Percentiles rank a stretch among this genome's conserved stretches.
phyloP scores from a whole-genome alignment of 2,888 invertebrate genomes.

The Drosophila stalkeri region DNA sequence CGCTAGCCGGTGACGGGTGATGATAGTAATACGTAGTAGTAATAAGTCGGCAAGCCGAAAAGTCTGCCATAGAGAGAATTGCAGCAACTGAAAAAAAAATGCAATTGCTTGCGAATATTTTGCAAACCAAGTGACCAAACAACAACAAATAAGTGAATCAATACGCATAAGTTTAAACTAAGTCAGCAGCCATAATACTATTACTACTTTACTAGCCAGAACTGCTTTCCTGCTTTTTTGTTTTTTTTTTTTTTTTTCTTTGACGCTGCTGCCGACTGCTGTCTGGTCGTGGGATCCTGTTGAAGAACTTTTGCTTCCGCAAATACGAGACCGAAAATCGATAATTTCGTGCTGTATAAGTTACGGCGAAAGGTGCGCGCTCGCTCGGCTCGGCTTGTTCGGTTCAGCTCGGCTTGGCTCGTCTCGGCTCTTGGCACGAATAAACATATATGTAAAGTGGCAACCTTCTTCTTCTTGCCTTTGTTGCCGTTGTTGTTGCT shows the following conservation, averaged over 20 bases:
- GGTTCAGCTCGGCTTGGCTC: conserved; percentile 20
- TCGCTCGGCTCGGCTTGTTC: conserved; percentile 51
- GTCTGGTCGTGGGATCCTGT: conserved; percentile 59
- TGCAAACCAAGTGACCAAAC: conserved; percentile 37
- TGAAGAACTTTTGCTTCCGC: conserved; percentile 76
- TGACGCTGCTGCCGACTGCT: conserved; percentile 27
- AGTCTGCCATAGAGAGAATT: conserved; percentile 46
- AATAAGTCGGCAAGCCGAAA: conserved; percentile 68
- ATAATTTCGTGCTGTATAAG: conserved; percentile 84
- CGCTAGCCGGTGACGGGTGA: conserved; percentile 81
- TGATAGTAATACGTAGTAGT: conserved; percentile 77
- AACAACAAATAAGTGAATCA: background rate
- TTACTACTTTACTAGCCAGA: conserved; percentile 1
- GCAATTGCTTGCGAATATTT: conserved; percentile 39
- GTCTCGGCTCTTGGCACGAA: conserved; percentile 50
- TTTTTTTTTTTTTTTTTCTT: conserved; percentile 24
- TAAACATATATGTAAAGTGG: conserved; percentile 18
- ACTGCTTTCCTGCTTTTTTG: conserved; percentile 12
- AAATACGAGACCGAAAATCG: conserved; percentile 78
- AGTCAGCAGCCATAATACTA: conserved; percentile 18
- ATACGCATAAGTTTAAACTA: conserved; percentile 7
- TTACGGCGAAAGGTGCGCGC: conserved; percentile 84
- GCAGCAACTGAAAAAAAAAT: conserved; percentile 39
- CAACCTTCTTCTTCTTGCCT: conserved; percentile 36
- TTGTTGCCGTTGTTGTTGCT: conserved; percentile 27